Evolutionary conservation across 2,888 invertebrate genomes (phyloP).

Genomic region (Portevinia maculata): DNA sequence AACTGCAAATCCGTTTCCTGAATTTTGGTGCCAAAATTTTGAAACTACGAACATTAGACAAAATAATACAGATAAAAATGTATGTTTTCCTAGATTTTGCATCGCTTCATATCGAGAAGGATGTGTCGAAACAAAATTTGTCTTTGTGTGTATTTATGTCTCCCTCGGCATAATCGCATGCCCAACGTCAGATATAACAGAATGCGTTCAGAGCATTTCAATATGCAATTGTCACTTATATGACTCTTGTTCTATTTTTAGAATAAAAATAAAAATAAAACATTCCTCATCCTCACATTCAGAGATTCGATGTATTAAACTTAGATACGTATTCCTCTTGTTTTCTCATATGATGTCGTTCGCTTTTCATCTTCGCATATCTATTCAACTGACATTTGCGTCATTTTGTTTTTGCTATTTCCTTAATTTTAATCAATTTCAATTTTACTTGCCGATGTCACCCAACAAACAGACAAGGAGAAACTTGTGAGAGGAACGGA

Average conservation of each 20-base stretch:
- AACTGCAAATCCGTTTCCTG: no score
- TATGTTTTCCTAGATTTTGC: no score
- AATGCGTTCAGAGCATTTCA: not conserved
- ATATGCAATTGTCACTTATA: conserved; percentile 7
- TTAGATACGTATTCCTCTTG: conserved; percentile 8
- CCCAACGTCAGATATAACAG: not conserved
- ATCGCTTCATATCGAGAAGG: no score
- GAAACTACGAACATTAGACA: no score
- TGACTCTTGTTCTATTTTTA: conserved; percentile 4
- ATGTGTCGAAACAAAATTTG: no score
- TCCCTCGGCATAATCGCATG: no score
- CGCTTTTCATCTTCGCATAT: not conserved
- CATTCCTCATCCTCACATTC: not conserved
- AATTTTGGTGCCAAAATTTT: no score
- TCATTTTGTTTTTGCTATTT: conserved; percentile 40
- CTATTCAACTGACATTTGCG: conserved; percentile 28
- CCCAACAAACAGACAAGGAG: not conserved
- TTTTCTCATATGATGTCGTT: not conserved
- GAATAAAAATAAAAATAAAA: conserved; percentile 3
- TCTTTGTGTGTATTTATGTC: no score
- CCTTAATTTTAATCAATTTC: conserved; percentile 38
- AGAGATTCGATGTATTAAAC: conserved; percentile 15
- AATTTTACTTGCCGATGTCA: conserved; percentile 27
- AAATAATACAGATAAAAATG: no score
- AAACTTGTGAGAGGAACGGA: not conserved